A percentile compares a stretch with the other conserved stretches of the same genome.
These are phyloP conservation scores for Parnassius mnemosyne DNA, from an alignment of 2,888 invertebrate species.

Conservation along the genomic window DNA sequence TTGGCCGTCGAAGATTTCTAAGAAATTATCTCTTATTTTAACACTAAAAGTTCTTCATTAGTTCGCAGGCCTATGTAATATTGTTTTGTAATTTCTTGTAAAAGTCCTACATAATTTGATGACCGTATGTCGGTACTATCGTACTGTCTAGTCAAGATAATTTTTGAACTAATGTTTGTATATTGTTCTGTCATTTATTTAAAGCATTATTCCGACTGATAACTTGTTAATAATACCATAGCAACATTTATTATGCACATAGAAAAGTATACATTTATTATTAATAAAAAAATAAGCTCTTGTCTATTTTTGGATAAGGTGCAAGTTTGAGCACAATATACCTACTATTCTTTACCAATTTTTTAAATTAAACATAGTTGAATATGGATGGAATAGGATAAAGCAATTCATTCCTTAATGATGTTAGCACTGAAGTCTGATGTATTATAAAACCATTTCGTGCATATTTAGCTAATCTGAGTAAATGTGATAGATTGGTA, in stretches of 20 bases:
- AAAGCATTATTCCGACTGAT: conserved; percentile 40
- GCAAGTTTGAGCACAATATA: conserved; percentile 26
- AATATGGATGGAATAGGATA: conserved; percentile 15
- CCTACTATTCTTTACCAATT: conserved; percentile 21
- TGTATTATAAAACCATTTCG: conserved; percentile 34
- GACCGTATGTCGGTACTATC: conserved; percentile 67
- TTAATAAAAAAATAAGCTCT: conserved; percentile 21
- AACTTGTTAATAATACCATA: conserved; percentile 25
- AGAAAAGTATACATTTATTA: conserved; percentile 29
- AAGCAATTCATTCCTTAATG: conserved; percentile 39
- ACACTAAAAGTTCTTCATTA: conserved; percentile 25
- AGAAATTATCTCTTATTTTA: conserved; percentile 7
- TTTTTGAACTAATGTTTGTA: conserved; percentile 70
- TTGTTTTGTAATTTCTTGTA: conserved; percentile 36
- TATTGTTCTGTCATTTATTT: conserved; percentile 48
- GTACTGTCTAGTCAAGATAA: conserved; percentile 79
- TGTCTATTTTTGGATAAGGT: conserved; percentile 26
- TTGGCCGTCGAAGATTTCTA: too few species aligned
- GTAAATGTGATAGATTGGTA: conserved; percentile 38
- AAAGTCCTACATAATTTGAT: conserved; percentile 57
- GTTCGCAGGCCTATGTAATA: conserved; percentile 29
- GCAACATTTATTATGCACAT: conserved; percentile 21
- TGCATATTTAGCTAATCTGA: conserved; percentile 44
- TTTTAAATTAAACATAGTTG: conserved; percentile 18
- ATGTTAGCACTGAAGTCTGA: conserved; percentile 42